Evolutionary conservation across 1,140 invertebrate genomes (phyloP), one percentile per base, ranked within the genome.

Genomic region (Drosophila sp.): DNA sequence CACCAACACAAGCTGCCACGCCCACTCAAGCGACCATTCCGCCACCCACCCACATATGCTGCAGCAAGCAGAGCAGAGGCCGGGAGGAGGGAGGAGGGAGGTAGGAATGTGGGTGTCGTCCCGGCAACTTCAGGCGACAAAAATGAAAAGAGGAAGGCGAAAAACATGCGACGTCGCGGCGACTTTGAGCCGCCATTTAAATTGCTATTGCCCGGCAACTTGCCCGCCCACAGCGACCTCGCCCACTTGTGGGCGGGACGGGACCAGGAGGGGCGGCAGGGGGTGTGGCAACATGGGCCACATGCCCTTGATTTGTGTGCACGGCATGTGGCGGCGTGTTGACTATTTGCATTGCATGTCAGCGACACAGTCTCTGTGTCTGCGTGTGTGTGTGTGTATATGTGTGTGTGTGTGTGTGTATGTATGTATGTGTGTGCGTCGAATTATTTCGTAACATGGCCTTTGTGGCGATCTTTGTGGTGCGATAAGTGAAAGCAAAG

Each of bases 371-470:
- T 13, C 34, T 40, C 11, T 36, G 6, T 13, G 8, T 64, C 4
- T 56, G 29, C 34, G 14, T 51, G 36, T 41, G 41, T 41, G 46
- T 72, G 36, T 16, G 25, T 50, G 38, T 21, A 16, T 50, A 14
- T 46, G 27, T 36, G 7, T 50, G 40, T 72, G 36, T 72, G 11
- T 45, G 9, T 2, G 29, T 38, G 51, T 66, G 48, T 54, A 11
- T 53, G 45, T 54, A 43, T 34, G 50, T 48, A 36, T 71, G 36
- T 74, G 46, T 67, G 64, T 78, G 65, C 69, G 78, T 89, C 79
- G 72, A 89, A 89, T 89, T 89, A 89, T 89, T 89, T 89, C 83
- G 83, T 89, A 89, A 89, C 84, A 89, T 89, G 84, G 83, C 83
- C 84, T 89, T 89, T 89, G 83, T 77, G 79, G 83, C 83, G 83